Conservation (phyloP, 2,113 vertebrate species). For the Piprites chloris region DNA sequence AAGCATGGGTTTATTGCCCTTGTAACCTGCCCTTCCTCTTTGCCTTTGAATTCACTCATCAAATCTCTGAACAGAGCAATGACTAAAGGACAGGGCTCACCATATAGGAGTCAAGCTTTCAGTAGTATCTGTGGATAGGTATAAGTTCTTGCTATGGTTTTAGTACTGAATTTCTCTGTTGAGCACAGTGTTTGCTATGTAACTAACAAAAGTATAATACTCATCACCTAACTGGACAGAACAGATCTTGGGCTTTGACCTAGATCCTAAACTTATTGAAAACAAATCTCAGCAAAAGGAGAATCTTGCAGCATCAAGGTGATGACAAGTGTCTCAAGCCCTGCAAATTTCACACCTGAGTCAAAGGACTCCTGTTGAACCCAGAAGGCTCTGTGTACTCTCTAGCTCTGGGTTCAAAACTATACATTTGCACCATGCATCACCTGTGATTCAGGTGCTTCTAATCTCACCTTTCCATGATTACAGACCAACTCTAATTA, state of each 20-base stretch:
- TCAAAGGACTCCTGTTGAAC: background rate
- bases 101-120: background rate
- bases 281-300: background rate
- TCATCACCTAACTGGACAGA: background rate
- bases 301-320: background rate
- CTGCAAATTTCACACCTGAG: background rate
- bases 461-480: background rate
- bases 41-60: background rate
- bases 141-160: background rate
- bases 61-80: background rate
- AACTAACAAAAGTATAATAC: background rate
- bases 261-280: background rate
- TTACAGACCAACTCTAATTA: background rate
- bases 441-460: background rate
- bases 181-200: fast-evolving
- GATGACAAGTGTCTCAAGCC: background rate
- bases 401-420: background rate
- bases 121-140: background rate
- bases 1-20: background rate
- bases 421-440: fast-evolving
- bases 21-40: background rate
- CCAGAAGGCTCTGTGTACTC: fast-evolving
- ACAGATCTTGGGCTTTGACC: background rate
- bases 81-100: background rate
- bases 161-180: background rate